These are phyloP conservation scores for Chelidonichthys spinosus DNA, from an alignment of 2,797 vertebrate species.

Conservation along the genomic window DNA sequence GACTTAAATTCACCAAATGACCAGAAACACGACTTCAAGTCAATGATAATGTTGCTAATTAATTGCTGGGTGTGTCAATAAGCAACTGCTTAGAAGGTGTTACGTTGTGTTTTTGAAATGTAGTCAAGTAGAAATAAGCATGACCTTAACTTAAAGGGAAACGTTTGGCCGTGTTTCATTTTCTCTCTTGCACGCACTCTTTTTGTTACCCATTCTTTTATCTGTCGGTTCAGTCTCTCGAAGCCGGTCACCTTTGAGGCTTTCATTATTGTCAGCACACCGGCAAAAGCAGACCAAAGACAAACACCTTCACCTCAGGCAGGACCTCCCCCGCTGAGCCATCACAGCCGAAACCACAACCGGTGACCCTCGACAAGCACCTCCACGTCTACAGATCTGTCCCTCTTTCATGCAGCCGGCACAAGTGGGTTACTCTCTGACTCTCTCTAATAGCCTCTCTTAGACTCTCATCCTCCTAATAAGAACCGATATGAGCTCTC, in stretches of 20 bases:
- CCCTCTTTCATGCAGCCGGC: constrained; percentile 26
- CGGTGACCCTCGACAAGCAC: constrained; percentile 38
- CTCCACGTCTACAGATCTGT: constrained; percentile 31
- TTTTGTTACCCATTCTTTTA: constrained; percentile 1
- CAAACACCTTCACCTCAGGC: constrained; percentile 50
- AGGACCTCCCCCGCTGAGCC: constrained; percentile 39
- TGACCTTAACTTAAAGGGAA: not conserved
- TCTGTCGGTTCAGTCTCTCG: constrained; percentile 8
- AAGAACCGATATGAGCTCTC: constrained; percentile 75
- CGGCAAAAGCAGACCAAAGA: constrained; percentile 36
- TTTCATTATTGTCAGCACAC: constrained; percentile 63
- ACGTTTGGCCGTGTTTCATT: not conserved
- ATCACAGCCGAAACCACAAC: constrained; percentile 19
- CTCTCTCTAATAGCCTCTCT: constrained; percentile 35
- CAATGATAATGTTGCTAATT: not conserved
- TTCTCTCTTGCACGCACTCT: not conserved
- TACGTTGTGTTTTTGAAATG: not conserved
- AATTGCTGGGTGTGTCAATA: not conserved
- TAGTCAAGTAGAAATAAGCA: not conserved
- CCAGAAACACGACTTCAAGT: not conserved
- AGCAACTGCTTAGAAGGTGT: not conserved
- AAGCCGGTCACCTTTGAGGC: constrained; percentile 28
- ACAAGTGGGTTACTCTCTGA: constrained; percentile 6
- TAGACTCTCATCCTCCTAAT: constrained; percentile 62
- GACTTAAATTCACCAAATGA: not conserved